Percentiles rank a stretch among this genome's conserved stretches.
Conservation (phyloP, 1,140 invertebrate species). For the Euura saliciscinereae region DNA sequence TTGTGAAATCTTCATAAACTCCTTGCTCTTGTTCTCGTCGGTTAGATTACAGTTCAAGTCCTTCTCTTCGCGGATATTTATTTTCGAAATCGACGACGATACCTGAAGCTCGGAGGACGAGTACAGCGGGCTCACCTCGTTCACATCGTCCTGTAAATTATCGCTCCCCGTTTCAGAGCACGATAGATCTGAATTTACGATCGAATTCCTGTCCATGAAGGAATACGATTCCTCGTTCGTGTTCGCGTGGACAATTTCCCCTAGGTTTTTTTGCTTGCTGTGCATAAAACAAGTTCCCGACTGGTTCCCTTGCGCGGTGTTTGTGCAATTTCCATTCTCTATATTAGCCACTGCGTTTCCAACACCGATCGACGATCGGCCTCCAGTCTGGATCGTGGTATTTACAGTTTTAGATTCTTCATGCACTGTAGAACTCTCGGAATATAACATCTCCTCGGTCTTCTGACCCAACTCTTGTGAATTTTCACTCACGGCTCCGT, state of each 20-base stretch:
- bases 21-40: not conserved
- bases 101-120: not conserved
- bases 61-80: not conserved
- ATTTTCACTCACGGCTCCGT: not conserved
- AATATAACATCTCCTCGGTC: not conserved
- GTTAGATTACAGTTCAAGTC: not conserved
- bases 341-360: not conserved
- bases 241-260: not conserved
- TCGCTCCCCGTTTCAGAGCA: not conserved
- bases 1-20: not conserved
- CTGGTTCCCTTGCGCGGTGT: not conserved
- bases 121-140: not conserved
- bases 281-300: not conserved
- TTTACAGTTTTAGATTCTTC: not conserved
- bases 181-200: not conserved
- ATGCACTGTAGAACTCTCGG: not conserved
- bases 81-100: not conserved
- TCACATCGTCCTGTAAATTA: not conserved
- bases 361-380: not conserved
- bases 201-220: too few relatives aligned
- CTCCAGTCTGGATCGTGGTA: not conserved
- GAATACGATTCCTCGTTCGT: not conserved
- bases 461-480: not conserved
- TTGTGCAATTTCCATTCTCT: slow-evolving; percentile 1
- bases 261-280: not conserved